These are phyloP conservation scores for Onthophagus taurus DNA, from an alignment of 1,140 invertebrate species.

Conservation along the genomic window DNA sequence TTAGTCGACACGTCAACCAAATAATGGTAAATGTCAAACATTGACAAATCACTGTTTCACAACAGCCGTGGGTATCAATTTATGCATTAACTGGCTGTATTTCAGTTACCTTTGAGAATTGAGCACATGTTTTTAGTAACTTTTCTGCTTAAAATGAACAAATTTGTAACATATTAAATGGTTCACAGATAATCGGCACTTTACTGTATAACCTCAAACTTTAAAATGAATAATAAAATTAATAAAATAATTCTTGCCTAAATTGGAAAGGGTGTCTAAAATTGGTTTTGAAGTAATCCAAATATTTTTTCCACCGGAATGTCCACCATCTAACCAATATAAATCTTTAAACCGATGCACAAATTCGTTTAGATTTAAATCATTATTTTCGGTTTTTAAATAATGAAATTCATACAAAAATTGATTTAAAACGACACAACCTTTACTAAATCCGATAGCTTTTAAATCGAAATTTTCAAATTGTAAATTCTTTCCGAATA, in stretches of 20 bases:
- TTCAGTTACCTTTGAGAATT: too few species aligned
- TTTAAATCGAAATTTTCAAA: slow-evolving; percentile 44
- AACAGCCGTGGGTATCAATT: too few species aligned
- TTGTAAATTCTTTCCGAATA: slow-evolving; percentile 35
- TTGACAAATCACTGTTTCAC: too few species aligned
- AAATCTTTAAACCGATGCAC: slow-evolving; percentile 57
- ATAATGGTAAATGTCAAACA: too few species aligned
- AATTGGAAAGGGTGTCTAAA: slow-evolving; percentile 56
- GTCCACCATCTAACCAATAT: slow-evolving; percentile 83
- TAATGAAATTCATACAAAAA: slow-evolving; percentile 76
- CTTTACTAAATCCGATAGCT: slow-evolving; percentile 83
- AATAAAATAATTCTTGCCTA: slow-evolving; percentile 41
- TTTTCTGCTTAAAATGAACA: too few species aligned
- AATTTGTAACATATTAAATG: too few species aligned
- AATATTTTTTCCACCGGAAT: slow-evolving; percentile 70
- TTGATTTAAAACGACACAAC: slow-evolving; percentile 85
- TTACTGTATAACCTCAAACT: too few species aligned
- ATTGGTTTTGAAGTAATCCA: slow-evolving; percentile 70
- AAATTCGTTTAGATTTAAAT: slow-evolving; percentile 44
- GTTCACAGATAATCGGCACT: too few species aligned
- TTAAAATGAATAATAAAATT: too few species aligned
- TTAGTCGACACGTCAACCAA: too few species aligned
- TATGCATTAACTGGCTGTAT: too few species aligned
- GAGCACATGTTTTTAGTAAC: too few species aligned
- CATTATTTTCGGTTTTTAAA: slow-evolving; percentile 51